Evolutionary conservation across 2,797 vertebrate genomes (phyloP).

Genomic region (Xenentodon cancila): DNA sequence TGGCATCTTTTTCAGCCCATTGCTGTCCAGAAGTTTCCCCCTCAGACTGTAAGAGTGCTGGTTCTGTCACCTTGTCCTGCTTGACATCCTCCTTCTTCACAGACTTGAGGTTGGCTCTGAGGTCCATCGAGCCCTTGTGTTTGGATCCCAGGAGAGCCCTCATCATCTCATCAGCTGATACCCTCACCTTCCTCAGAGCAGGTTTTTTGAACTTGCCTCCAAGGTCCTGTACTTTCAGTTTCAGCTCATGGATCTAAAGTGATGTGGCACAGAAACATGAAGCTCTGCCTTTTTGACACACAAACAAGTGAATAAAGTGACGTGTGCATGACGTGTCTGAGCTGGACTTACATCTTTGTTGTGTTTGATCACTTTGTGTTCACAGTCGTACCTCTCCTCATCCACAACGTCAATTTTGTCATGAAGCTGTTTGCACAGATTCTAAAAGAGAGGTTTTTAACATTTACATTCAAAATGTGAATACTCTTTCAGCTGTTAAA

Average conservation of each 20-base stretch:
- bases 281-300: too few relatives aligned
- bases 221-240: conserved; percentile 83
- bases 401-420: conserved; percentile 78
- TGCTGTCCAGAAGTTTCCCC: too few relatives aligned
- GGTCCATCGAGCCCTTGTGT: conserved; percentile 87
- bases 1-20: too few relatives aligned
- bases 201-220: conserved; percentile 87
- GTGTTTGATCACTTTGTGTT: conserved; percentile 84
- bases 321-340: not conserved
- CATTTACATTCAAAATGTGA: not conserved
- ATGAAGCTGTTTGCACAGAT: conserved; percentile 81
- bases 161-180: conserved; percentile 88
- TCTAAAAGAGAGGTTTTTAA: conserved; percentile 53
- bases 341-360: conserved; percentile 82
- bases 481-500: not conserved
- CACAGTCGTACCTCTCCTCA: conserved; percentile 84
- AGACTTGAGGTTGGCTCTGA: conserved; percentile 85
- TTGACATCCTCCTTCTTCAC: conserved; percentile 87
- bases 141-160: conserved; percentile 85
- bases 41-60: too few relatives aligned
- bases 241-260: conserved; percentile 83
- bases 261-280: not conserved
- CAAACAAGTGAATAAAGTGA: too few relatives aligned
- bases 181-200: conserved; percentile 83
- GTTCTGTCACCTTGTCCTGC: conserved; percentile 83